phyloP scores from a whole-genome alignment of 1,140 invertebrate genomes.

The Atta cephalotes region DNA sequence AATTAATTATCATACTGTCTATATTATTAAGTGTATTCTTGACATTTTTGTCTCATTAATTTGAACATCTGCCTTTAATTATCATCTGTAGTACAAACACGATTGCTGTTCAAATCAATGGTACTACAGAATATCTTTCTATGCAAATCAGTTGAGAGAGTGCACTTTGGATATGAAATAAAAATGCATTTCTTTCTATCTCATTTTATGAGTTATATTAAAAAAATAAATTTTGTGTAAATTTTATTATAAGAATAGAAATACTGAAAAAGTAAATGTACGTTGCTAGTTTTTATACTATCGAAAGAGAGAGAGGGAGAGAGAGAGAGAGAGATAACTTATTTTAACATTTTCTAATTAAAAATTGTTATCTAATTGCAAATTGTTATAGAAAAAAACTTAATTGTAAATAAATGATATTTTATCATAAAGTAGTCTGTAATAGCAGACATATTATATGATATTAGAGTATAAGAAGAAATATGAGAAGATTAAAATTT shows the following conservation, averaged over 20 bases:
- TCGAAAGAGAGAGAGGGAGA: not conserved
- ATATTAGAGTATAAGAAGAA: not conserved
- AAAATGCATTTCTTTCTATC: not conserved
- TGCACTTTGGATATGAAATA: not conserved
- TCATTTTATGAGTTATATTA: not conserved
- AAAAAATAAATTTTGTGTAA: not conserved
- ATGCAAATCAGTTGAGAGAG: not conserved
- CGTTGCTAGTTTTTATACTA: not conserved
- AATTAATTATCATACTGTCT: not conserved
- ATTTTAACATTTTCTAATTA: not conserved
- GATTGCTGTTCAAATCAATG: not conserved
- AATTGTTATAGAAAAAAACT: not conserved
- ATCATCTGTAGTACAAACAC: not conserved
- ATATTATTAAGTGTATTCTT: not conserved
- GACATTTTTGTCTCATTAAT: constrained; percentile 2
- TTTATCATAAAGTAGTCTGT: not conserved
- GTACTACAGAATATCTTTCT: constrained; percentile 5
- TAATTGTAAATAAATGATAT: not conserved
- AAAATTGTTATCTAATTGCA: not conserved
- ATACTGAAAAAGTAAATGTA: not conserved
- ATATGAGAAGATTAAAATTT: not conserved
- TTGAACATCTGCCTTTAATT: not conserved
- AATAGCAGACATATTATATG: not conserved
- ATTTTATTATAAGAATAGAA: not conserved
- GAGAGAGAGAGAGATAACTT: not conserved